These are phyloP conservation scores for Suillia variegata DNA, from an alignment of 2,888 invertebrate genomes.

Conservation along the genomic window DNA sequence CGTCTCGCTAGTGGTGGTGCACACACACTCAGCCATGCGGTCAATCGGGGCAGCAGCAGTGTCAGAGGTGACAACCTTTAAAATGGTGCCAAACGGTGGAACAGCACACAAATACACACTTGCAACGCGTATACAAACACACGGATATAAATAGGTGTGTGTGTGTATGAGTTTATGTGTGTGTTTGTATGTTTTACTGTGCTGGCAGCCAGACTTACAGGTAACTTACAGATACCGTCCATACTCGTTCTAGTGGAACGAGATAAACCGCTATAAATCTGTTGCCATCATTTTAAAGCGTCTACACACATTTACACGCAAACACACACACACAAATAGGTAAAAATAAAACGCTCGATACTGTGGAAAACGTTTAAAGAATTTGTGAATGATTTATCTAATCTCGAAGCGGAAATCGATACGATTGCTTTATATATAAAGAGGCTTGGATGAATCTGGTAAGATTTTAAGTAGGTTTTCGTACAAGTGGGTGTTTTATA, in stretches of 20 bases:
- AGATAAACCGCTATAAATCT: constrained; percentile 56
- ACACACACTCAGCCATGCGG: constrained; percentile 42
- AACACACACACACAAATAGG: too few relatives aligned
- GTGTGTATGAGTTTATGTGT: constrained; percentile 29
- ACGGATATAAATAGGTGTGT: constrained; percentile 27
- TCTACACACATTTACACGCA: too few relatives aligned
- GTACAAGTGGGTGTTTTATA: too few relatives aligned
- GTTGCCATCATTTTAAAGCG: constrained; percentile 53
- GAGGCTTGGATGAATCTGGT: too few relatives aligned
- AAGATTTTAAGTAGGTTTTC: too few relatives aligned
- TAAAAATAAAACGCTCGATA: constrained; percentile 31
- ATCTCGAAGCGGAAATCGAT: too few relatives aligned
- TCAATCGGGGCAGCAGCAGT: constrained; percentile 32
- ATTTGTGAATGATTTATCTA: too few relatives aligned
- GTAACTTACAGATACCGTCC: constrained; percentile 12
- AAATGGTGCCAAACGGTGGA: constrained; percentile 32
- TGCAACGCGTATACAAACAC: not conserved
- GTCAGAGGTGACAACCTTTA: constrained; percentile 44
- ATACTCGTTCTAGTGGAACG: constrained; percentile 42
- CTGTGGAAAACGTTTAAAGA: not conserved
- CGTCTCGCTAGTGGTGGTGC: not conserved
- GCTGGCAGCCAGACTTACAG: constrained; percentile 11
- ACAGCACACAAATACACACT: constrained; percentile 6
- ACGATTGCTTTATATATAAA: too few relatives aligned
- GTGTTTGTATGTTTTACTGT: not conserved